Evolutionary conservation across 2,888 invertebrate genomes (phyloP).

Genomic region (Flexamia atlantica): DNA sequence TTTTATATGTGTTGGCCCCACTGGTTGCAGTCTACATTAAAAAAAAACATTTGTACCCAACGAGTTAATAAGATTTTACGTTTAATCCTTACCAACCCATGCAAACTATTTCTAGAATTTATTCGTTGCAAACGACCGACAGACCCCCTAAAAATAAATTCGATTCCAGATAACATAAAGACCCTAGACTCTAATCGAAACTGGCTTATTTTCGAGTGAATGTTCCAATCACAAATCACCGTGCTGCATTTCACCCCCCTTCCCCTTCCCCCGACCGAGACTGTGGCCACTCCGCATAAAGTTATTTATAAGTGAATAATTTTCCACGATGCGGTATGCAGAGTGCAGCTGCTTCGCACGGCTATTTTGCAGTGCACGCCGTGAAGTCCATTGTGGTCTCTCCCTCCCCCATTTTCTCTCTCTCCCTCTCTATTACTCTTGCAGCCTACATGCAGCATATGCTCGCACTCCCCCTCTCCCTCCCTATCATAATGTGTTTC

Average conservation of each 20-base stretch:
- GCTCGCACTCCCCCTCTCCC: background rate
- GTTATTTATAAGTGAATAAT: slow-evolving; percentile 55
- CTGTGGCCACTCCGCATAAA: slow-evolving; percentile 29
- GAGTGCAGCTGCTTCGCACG: slow-evolving; percentile 59
- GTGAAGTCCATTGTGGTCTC: slow-evolving; percentile 34
- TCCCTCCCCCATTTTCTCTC: background rate
- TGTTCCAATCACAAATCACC: slow-evolving; percentile 6
- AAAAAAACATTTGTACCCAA: no score
- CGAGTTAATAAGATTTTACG: no score
- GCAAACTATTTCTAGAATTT: no score
- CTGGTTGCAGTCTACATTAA: no score
- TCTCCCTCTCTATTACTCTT: background rate
- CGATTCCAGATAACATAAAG: no score
- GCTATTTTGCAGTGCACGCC: slow-evolving; percentile 59
- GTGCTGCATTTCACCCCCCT: background rate
- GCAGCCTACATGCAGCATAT: background rate
- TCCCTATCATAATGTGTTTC: slow-evolving; percentile 36
- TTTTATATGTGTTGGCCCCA: no score
- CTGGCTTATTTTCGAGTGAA: background rate
- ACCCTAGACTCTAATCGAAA: no score
- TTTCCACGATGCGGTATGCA: slow-evolving; percentile 13
- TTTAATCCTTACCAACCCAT: no score
- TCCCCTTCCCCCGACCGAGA: slow-evolving; percentile 21
- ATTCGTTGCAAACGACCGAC: no score
- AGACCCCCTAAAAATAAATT: no score